Percentiles rank a stretch among this genome's conserved stretches.
These are phyloP conservation scores for Acrobeloides nanus DNA, from an alignment of 2,888 invertebrate species.

Conservation along the genomic window DNA sequence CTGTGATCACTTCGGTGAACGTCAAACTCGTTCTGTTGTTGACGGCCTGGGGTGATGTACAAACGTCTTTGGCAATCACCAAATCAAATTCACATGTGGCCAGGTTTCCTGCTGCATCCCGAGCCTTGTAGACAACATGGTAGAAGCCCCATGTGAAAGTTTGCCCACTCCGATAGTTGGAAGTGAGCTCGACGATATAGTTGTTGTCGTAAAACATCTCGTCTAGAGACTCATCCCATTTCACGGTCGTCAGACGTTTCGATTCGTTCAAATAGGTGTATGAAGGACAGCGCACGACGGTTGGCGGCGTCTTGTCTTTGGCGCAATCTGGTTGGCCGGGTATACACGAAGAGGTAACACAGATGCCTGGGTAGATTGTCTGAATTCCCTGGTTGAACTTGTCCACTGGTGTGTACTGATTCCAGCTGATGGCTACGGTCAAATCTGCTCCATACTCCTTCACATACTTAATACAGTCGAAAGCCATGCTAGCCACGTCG, in stretches of 20 bases:
- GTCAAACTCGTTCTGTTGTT: not conserved
- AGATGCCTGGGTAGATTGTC: conserved; percentile 20
- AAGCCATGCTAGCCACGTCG: conserved; percentile 11
- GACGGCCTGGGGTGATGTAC: not conserved
- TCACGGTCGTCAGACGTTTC: conserved; percentile 12
- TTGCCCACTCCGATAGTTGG: conserved; percentile 25
- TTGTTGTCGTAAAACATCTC: conserved; percentile 23
- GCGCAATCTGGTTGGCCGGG: conserved; percentile 19
- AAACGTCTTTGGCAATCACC: conserved; percentile 3
- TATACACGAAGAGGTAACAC: conserved; percentile 15
- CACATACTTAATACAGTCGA: conserved; percentile 10
- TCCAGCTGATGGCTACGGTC: conserved; percentile 15
- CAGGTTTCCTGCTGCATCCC: conserved; percentile 16
- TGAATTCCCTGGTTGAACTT: conserved; percentile 8
- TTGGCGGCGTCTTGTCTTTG: conserved; percentile 20
- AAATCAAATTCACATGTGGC: conserved; percentile 20
- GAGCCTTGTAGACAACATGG: conserved; percentile 23
- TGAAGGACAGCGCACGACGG: conserved; percentile 15
- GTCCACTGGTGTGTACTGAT: conserved; percentile 15
- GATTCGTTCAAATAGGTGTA: conserved; percentile 1
- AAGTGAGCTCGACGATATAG: conserved; percentile 10
- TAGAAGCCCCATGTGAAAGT: conserved; percentile 24
- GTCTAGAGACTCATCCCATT: conserved; percentile 14
- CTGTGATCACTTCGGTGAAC: not conserved
- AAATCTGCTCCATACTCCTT: not conserved